Conservation (phyloP, 2,888 invertebrate genomes). For the Diadegma fenestrale region DNA sequence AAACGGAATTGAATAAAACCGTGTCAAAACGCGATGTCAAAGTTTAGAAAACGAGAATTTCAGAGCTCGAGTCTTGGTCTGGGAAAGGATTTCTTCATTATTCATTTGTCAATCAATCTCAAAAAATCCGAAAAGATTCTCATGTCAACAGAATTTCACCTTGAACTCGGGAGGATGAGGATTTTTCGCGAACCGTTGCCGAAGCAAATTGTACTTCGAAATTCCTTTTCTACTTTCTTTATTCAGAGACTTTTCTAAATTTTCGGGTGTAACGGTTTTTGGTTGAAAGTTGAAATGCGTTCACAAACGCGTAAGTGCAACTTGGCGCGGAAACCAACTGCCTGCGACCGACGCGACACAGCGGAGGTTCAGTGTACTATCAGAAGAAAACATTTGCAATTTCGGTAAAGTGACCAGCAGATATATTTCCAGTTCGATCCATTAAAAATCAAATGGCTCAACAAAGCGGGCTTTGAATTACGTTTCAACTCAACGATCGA, state of each 20-base stretch:
- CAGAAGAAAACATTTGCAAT: too few species aligned
- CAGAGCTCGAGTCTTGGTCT: background rate
- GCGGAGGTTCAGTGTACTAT: background rate
- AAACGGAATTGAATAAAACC: background rate
- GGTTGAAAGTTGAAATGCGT: constrained; percentile 27
- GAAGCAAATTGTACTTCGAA: background rate
- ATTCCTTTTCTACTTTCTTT: background rate
- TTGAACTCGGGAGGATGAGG: background rate
- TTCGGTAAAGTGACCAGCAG: too few species aligned
- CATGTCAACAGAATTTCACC: constrained; percentile 15
- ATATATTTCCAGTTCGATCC: too few species aligned
- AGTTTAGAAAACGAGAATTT: constrained; percentile 81
- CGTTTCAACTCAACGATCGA: too few species aligned
- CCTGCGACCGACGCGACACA: background rate
- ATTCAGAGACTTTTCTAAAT: background rate
- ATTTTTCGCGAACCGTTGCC: background rate
- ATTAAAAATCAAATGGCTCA: too few species aligned
- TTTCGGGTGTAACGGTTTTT: constrained; percentile 37
- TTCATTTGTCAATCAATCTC: background rate
- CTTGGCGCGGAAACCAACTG: background rate
- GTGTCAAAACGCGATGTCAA: constrained; percentile 89
- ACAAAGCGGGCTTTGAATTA: too few species aligned
- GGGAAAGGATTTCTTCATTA: background rate
- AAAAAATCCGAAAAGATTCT: background rate
- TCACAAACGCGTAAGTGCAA: constrained; percentile 12